These are phyloP conservation scores for Limosa lapponica DNA, from an alignment of 2,797 vertebrate genomes.

Conservation along the genomic window DNA sequence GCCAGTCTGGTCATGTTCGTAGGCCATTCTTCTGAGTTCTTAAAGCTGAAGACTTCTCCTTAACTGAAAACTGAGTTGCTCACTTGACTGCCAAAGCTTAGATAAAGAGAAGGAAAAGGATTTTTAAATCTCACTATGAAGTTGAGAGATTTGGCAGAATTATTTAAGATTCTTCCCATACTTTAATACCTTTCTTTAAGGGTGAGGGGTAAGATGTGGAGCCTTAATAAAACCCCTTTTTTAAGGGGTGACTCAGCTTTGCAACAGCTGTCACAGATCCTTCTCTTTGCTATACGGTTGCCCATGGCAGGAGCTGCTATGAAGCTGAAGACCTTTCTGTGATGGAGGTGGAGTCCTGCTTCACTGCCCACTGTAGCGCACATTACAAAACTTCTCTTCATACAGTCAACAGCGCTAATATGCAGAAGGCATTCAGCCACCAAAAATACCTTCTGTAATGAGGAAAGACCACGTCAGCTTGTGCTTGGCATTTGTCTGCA, in stretches of 20 bases:
- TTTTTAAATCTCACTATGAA: neutral
- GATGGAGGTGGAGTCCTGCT: neutral
- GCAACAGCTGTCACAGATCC: neutral
- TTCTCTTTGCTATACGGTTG: fast-evolving
- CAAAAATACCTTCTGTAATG: conserved; percentile 12
- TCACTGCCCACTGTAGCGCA: neutral
- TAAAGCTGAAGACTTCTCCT: neutral
- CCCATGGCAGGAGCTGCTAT: neutral
- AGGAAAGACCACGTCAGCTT: neutral
- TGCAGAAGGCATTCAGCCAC: neutral
- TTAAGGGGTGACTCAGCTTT: neutral
- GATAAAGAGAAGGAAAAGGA: neutral
- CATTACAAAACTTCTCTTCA: neutral
- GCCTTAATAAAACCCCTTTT: neutral
- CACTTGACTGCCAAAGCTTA: neutral
- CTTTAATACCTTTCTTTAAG: neutral
- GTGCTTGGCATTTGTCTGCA: neutral
- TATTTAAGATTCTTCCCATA: neutral
- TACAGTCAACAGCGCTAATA: neutral
- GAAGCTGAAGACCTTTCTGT: neutral
- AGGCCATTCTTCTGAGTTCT: neutral
- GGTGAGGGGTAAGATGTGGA: neutral
- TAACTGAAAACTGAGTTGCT: neutral
- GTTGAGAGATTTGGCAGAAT: neutral
- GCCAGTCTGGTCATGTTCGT: neutral